A percentile compares a stretch with the other conserved stretches of the same genome.
phyloP scores from a whole-genome alignment of 2,888 invertebrate genomes.

The Coenonympha arcania region DNA sequence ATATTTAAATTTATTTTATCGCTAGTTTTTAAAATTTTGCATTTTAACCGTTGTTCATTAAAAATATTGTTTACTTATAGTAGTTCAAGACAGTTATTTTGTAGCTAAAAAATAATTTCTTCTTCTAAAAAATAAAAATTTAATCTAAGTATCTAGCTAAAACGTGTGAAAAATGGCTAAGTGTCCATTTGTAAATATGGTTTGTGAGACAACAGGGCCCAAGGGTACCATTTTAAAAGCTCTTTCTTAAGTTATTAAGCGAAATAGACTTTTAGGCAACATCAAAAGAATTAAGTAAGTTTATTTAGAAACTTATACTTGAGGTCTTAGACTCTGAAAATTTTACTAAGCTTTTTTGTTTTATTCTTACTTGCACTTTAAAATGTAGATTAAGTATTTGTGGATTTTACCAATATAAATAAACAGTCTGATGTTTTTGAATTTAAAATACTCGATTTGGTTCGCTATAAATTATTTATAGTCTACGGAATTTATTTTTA shows the following conservation, averaged over 20 bases:
- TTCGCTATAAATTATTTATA: conserved; percentile 4
- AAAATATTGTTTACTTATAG: too few relatives aligned
- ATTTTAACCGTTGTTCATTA: background rate
- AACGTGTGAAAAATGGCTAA: too few relatives aligned
- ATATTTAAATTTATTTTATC: background rate
- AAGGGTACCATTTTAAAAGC: too few relatives aligned
- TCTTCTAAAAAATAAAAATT: background rate
- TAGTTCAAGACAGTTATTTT: too few relatives aligned
- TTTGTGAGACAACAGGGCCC: too few relatives aligned
- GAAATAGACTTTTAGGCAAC: too few relatives aligned
- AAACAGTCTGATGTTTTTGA: background rate
- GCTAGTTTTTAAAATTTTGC: background rate
- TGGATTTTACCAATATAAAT: background rate
- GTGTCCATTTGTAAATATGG: too few relatives aligned
- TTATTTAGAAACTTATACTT: too few relatives aligned
- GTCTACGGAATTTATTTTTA: conserved; percentile 1
- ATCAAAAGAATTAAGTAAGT: too few relatives aligned
- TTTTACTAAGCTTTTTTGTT: background rate
- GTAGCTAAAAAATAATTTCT: background rate
- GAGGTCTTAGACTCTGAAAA: background rate
- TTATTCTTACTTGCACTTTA: background rate
- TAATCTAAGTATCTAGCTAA: background rate
- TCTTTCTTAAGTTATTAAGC: too few relatives aligned
- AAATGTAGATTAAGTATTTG: background rate
- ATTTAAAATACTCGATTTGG: conserved; percentile 5